These are phyloP conservation scores for Mastacembelus armatus DNA, from an alignment of 2,797 vertebrate species.

Conservation along the genomic window DNA sequence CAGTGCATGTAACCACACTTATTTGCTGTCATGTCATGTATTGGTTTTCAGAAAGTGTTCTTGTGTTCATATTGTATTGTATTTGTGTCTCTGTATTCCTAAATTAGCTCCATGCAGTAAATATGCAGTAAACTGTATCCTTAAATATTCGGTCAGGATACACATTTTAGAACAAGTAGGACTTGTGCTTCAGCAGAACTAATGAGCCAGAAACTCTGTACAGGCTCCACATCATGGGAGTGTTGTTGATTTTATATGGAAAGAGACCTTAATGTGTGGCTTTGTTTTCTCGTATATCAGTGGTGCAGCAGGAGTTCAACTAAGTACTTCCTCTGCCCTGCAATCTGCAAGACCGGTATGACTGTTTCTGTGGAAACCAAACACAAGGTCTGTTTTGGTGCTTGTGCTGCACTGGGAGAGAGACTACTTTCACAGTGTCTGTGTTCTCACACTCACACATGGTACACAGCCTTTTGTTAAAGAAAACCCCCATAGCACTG, in stretches of 20 bases:
- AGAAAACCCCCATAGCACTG: slow-evolving; percentile 1
- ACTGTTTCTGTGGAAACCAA: slow-evolving; percentile 79
- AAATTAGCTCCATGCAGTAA: too few species aligned
- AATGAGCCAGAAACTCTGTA: slow-evolving; percentile 65
- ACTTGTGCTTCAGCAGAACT: slow-evolving; percentile 29
- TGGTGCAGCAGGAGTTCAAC: slow-evolving; percentile 63
- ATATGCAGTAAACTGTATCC: slow-evolving; percentile 32
- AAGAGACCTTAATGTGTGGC: slow-evolving; percentile 62
- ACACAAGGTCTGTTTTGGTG: slow-evolving; percentile 81
- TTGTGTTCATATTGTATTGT: too few species aligned
- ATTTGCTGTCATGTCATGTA: not conserved
- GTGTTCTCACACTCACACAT: slow-evolving; percentile 33
- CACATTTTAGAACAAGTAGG: slow-evolving; percentile 58
- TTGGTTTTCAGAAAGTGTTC: not conserved
- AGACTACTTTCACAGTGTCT: slow-evolving; percentile 40
- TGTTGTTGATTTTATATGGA: slow-evolving; percentile 57
- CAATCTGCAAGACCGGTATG: slow-evolving; percentile 43
- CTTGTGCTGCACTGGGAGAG: slow-evolving; percentile 52
- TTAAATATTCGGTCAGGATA: slow-evolving; percentile 56
- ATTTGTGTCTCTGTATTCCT: too few species aligned
- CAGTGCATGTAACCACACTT: not conserved
- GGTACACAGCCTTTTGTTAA: slow-evolving; percentile 55
- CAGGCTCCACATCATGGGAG: slow-evolving; percentile 45
- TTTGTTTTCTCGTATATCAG: slow-evolving; percentile 70
- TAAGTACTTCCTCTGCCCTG: slow-evolving; percentile 68